These are phyloP conservation scores for Sclerurus mexicanus DNA, from an alignment of 2,113 vertebrate species.

Conservation along the genomic window DNA sequence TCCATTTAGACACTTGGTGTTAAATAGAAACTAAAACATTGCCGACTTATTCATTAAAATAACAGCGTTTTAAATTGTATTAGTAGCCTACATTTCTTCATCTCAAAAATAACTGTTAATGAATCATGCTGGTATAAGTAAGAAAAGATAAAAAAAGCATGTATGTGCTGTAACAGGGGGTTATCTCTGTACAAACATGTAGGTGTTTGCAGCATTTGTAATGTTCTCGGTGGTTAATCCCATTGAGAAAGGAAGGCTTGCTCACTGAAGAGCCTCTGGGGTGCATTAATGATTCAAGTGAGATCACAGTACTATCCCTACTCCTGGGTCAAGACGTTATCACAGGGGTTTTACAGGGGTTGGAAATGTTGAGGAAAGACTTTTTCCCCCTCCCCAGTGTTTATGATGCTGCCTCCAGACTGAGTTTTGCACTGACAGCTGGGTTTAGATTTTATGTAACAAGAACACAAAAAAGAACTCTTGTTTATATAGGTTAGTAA, in stretches of 20 bases:
- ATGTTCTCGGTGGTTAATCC: slow-evolving; percentile 23
- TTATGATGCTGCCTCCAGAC: background rate
- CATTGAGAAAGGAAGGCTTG: slow-evolving; percentile 32
- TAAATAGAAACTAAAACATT: slow-evolving; percentile 26
- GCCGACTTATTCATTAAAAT: slow-evolving; percentile 44
- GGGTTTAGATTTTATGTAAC: background rate
- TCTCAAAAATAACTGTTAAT: slow-evolving; percentile 65
- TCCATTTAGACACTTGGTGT: slow-evolving; percentile 28
- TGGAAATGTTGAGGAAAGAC: background rate
- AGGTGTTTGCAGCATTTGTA: slow-evolving; percentile 60
- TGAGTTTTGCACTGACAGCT: background rate
- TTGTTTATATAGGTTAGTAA: background rate
- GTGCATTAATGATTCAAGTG: background rate
- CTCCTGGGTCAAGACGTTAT: background rate
- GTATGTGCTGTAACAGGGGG: slow-evolving; percentile 41
- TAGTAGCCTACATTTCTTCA: slow-evolving; percentile 62
- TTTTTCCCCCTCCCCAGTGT: background rate
- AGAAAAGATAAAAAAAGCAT: slow-evolving; percentile 68
- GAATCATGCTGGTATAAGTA: slow-evolving; percentile 79
- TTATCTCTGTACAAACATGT: slow-evolving; percentile 70
- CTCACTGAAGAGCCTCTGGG: background rate
- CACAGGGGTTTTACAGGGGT: background rate
- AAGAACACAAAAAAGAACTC: background rate
- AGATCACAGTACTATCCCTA: background rate
- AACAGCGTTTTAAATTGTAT: slow-evolving; percentile 62